A percentile compares a stretch with the other conserved stretches of the same genome.
Evolutionary conservation across 2,888 invertebrate genomes (phyloP).

Genomic region (Anthrax anthrax): DNA sequence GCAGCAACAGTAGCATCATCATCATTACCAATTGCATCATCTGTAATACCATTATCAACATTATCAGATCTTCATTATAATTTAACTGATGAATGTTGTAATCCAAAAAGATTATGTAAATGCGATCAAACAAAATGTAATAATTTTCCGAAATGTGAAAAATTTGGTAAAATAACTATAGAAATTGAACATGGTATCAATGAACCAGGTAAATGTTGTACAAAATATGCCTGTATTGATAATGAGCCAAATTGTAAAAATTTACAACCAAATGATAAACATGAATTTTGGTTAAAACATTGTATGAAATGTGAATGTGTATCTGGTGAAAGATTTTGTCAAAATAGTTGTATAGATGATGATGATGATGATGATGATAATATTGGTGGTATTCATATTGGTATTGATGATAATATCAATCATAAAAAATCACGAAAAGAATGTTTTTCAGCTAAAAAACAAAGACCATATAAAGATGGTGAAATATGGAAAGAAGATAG

Average conservation of each 20-base stretch:
- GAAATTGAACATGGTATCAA: conserved; percentile 16
- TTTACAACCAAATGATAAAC: conserved; percentile 17
- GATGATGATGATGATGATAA: not conserved
- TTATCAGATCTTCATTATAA: not conserved
- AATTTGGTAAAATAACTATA: conserved; percentile 16
- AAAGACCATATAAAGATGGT: not conserved
- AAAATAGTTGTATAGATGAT: conserved; percentile 3
- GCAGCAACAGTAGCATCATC: not conserved
- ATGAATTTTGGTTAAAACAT: conserved; percentile 20
- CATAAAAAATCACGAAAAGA: not conserved
- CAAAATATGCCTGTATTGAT: conserved; percentile 32
- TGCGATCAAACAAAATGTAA: conserved; percentile 20
- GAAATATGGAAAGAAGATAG: conserved; percentile 1
- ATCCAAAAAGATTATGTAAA: conserved; percentile 16
- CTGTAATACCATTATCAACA: not conserved
- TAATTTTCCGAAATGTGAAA: conserved; percentile 14
- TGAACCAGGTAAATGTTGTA: conserved; percentile 34
- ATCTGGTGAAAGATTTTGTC: conserved; percentile 4
- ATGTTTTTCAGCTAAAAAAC: not conserved
- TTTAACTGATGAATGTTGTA: conserved; percentile 18
- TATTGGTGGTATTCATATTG: conserved; percentile 4
- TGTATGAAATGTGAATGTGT: conserved; percentile 8
- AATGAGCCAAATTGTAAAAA: not conserved
- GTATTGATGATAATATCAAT: not conserved
- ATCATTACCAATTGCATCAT: not conserved